phyloP scores from a whole-genome alignment of 2,888 invertebrate genomes.

The Macaria liturata region DNA sequence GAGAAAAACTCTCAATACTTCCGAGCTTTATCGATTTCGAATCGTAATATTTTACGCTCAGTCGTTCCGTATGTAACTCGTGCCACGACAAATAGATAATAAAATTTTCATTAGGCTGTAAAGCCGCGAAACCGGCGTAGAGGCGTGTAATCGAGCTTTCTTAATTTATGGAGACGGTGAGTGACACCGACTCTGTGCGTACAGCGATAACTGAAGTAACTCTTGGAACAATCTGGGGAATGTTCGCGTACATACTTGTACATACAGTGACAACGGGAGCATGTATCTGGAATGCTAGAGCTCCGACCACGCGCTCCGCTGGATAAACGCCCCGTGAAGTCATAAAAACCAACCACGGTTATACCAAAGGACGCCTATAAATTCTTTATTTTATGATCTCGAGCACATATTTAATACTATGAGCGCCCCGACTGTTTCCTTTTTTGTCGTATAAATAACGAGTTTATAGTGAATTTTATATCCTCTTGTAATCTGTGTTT shows the following conservation, averaged over 20 bases:
- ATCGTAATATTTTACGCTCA: conserved; percentile 29
- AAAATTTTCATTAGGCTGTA: conserved; percentile 35
- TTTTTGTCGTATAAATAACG: conserved; percentile 74
- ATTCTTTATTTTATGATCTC: conserved; percentile 81
- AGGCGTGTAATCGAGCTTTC: conserved; percentile 31
- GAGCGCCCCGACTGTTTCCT: conserved; percentile 73
- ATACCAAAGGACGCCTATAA: conserved; percentile 81
- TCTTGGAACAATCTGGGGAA: conserved; percentile 43
- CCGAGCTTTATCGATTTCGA: conserved; percentile 28
- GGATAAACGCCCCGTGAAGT: conserved; percentile 79
- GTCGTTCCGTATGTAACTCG: conserved; percentile 20
- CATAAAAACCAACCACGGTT: conserved; percentile 78
- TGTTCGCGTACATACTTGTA: conserved; percentile 43
- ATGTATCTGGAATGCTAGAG: conserved; percentile 55
- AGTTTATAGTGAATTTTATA: conserved; percentile 72
- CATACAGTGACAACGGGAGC: conserved; percentile 50
- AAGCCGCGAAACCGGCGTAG: conserved; percentile 31
- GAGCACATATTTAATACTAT: conserved; percentile 79
- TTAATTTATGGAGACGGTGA: conserved; percentile 32
- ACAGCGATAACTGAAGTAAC: neutral
- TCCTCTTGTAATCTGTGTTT: conserved; percentile 61
- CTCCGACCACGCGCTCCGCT: conserved; percentile 68
- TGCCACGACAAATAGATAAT: conserved; percentile 33
- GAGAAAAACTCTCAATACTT: conserved; percentile 21
- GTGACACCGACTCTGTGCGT: conserved; percentile 2